Percentiles rank a stretch among this genome's conserved stretches.
Evolutionary conservation across 92 coral and sea anemone genomes (phyloP).

Genomic region (Umimayanthus chanpuru): DNA sequence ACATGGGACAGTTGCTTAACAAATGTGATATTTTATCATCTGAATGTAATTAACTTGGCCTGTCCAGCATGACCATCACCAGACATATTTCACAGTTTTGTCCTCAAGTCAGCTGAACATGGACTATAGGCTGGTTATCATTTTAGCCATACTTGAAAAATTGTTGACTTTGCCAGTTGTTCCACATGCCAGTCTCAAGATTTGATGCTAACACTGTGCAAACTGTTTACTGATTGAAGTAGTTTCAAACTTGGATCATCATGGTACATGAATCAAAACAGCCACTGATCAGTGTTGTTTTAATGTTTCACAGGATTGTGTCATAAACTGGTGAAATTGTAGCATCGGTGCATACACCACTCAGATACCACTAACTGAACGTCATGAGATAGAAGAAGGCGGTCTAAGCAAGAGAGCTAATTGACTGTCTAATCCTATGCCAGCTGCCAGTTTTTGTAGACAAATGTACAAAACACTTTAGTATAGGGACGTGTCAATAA

Average conservation of each 20-base stretch:
- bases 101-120: too few species aligned
- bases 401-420: constrained; percentile 11
- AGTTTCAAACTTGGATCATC: not conserved
- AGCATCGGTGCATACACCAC: not conserved
- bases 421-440: not conserved
- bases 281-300: constrained; percentile 29
- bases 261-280: not conserved
- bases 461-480: not conserved
- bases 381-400: constrained; percentile 28
- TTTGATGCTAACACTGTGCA: not conserved
- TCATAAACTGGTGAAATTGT: constrained; percentile 35
- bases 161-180: too few species aligned
- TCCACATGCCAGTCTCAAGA: too few species aligned
- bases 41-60: too few species aligned
- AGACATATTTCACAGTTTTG: too few species aligned
- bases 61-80: too few species aligned
- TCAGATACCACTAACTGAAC: not conserved
- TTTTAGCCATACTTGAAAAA: too few species aligned
- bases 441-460: not conserved
- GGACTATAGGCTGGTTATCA: too few species aligned
- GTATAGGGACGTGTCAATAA: not conserved
- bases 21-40: too few species aligned
- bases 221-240: not conserved
- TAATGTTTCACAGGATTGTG: constrained; percentile 43
- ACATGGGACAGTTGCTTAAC: too few species aligned